Conservation (phyloP, 2,113 vertebrate genomes). For the Upupa epops region DNA sequence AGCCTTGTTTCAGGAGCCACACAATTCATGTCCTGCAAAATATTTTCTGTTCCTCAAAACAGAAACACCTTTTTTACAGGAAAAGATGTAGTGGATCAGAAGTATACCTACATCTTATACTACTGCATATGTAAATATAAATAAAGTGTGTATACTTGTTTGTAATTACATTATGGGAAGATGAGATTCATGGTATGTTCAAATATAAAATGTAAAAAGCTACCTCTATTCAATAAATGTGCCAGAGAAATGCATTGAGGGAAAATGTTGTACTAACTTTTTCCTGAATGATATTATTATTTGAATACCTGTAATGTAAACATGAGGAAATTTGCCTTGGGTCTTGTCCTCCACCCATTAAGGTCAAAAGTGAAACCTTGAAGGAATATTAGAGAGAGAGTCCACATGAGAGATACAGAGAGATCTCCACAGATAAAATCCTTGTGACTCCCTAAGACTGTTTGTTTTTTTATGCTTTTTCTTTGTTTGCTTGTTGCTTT, state of each 20-base stretch:
- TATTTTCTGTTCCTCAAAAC: neutral
- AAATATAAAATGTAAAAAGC: neutral
- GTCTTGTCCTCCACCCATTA: neutral
- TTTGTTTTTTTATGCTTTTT: neutral
- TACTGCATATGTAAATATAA: neutral
- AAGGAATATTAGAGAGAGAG: neutral
- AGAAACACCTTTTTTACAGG: no score
- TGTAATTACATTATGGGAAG: neutral
- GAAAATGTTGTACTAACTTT: neutral
- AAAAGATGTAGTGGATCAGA: neutral
- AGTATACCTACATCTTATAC: neutral
- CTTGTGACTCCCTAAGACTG: neutral
- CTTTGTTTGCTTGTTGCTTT: no score
- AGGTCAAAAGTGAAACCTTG: neutral
- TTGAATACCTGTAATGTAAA: neutral
- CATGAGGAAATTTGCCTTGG: neutral
- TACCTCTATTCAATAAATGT: neutral
- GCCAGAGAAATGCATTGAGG: neutral
- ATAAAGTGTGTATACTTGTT: neutral
- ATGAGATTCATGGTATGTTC: neutral
- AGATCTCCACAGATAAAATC: neutral
- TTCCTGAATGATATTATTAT: neutral
- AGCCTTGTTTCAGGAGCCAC: neutral
- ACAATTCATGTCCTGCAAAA: neutral
- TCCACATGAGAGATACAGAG: rapidly evolving